Conservation (phyloP, 2,888 invertebrate species). For the Omphaloscelis lunosa region DNA sequence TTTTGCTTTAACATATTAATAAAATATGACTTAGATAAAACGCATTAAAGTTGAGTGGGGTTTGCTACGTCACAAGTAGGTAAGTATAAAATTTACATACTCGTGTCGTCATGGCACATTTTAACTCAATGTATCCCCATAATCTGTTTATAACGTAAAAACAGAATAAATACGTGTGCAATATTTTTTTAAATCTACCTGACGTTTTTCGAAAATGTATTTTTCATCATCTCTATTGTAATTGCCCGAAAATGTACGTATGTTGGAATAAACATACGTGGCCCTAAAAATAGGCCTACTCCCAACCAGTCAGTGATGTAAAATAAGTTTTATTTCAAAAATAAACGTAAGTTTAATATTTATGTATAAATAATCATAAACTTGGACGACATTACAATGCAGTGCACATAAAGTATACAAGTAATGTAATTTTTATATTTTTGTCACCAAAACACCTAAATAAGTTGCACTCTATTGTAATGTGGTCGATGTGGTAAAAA, state of each 20-base stretch:
- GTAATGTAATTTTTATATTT: conserved; percentile 59
- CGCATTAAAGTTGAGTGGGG: no score
- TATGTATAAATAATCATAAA: conserved; percentile 55
- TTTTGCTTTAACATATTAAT: no score
- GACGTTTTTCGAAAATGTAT: no score
- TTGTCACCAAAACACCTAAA: conserved; percentile 42
- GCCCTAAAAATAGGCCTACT: conserved; percentile 43
- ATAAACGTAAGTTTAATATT: conserved; percentile 34
- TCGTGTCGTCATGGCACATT: no score
- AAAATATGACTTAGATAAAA: no score
- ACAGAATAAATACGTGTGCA: no score
- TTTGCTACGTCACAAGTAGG: no score
- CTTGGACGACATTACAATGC: conserved; percentile 51
- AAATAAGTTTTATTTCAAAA: conserved; percentile 50
- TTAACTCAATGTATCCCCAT: no score
- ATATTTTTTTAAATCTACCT: no score
- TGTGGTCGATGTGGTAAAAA: conserved; percentile 38
- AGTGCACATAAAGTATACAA: conserved; percentile 52
- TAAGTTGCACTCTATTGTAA: conserved; percentile 39
- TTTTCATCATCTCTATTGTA: no score
- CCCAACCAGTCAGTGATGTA: conserved; percentile 22
- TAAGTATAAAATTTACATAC: no score
- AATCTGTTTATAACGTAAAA: no score
- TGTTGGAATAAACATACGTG: neutral
- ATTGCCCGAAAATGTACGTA: neutral